Percentiles rank a stretch among this genome's conserved stretches.
Conservation (phyloP, 2,797 vertebrate species). For the Masticophis lateralis region DNA sequence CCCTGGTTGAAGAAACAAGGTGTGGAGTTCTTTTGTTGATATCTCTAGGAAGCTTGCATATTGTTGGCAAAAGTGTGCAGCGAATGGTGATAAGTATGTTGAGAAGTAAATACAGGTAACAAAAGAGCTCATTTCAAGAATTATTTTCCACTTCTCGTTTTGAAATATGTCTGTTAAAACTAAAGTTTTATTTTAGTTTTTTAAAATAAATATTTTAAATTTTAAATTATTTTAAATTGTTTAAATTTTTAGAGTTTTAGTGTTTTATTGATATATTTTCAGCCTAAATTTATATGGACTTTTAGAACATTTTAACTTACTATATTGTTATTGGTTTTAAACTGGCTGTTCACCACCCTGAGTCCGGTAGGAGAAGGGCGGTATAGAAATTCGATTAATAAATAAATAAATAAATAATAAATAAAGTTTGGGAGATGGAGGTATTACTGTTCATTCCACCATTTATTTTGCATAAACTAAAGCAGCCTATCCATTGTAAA, state of each 20-base stretch:
- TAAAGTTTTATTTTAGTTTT: too few relatives aligned
- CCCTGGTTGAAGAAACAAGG: background rate
- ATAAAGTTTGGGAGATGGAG: background rate
- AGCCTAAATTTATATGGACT: too few relatives aligned
- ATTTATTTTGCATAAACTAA: constrained; percentile 21
- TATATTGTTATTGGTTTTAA: too few relatives aligned
- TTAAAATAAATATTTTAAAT: too few relatives aligned
- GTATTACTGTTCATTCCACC: background rate
- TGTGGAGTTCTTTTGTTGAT: background rate
- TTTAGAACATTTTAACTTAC: too few relatives aligned
- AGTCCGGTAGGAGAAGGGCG: too few relatives aligned
- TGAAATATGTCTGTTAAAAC: background rate
- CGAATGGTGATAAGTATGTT: background rate
- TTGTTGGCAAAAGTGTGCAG: background rate
- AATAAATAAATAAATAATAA: too few relatives aligned
- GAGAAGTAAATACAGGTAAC: background rate
- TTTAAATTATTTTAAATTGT: too few relatives aligned
- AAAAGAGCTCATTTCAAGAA: background rate
- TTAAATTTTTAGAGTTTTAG: too few relatives aligned
- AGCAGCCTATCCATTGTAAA: constrained; percentile 24
- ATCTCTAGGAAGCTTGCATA: background rate
- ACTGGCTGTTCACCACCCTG: too few relatives aligned
- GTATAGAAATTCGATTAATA: too few relatives aligned
- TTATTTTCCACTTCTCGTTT: background rate
- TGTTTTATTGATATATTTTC: too few relatives aligned